Percentiles rank a stretch among this genome's conserved stretches.
These are phyloP conservation scores for Azorinus chamasolen DNA, from an alignment of 2,888 invertebrate genomes.

Conservation along the genomic window DNA sequence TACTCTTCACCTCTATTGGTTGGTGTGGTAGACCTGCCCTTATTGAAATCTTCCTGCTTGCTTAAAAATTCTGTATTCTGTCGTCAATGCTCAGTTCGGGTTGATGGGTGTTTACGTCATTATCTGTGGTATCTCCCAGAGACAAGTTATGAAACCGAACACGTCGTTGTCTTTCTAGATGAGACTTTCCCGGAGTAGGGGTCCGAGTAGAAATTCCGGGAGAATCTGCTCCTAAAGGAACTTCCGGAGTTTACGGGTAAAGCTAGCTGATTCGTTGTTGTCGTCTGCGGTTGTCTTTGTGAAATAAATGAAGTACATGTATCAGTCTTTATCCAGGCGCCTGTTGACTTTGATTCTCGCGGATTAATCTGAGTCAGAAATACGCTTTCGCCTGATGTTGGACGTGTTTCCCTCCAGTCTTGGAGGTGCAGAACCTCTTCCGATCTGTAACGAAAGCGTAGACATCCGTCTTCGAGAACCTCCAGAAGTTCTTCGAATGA, in stretches of 20 bases:
- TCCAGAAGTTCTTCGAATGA: slow-evolving; percentile 32
- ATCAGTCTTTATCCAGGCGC: slow-evolving; percentile 11
- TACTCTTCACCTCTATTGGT: not conserved
- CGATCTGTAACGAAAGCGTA: slow-evolving; percentile 1
- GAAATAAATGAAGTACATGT: not conserved
- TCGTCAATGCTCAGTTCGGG: slow-evolving; percentile 34
- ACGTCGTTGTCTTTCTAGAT: slow-evolving; percentile 48
- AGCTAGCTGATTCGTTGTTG: not conserved
- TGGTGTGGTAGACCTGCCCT: slow-evolving; percentile 10
- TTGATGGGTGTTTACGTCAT: not conserved
- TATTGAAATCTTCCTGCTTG: slow-evolving; percentile 61
- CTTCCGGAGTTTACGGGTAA: slow-evolving; percentile 1
- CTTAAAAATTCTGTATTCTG: slow-evolving; percentile 54
- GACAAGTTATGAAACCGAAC: slow-evolving; percentile 57
- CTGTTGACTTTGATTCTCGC: slow-evolving; percentile 45
- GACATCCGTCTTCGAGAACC: slow-evolving; percentile 24
- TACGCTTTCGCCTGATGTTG: not conserved
- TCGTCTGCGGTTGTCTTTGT: not conserved
- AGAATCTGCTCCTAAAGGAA: slow-evolving; percentile 1
- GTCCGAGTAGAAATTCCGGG: slow-evolving; percentile 20
- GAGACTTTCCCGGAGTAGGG: slow-evolving; percentile 36
- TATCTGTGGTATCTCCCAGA: not conserved
- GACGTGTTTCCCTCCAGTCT: slow-evolving; percentile 16
- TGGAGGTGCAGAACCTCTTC: slow-evolving; percentile 48
- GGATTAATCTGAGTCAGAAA: slow-evolving; percentile 45